Conservation (phyloP, 2,888 invertebrate species). For the Cephus spinipes region DNA sequence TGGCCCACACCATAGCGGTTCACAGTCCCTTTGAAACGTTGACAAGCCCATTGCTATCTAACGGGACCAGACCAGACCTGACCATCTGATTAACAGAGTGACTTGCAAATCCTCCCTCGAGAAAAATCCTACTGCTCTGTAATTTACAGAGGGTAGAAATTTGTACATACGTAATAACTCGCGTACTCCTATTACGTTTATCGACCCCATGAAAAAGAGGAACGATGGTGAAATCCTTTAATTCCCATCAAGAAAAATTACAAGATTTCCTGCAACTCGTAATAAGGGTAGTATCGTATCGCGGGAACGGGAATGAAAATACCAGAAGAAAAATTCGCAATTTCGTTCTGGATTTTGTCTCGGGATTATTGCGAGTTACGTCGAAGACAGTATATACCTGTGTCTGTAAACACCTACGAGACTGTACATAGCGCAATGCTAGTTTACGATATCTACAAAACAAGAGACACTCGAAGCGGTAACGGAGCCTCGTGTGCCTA, state of each 20-base stretch:
- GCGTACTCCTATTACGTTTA: neutral
- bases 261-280: neutral
- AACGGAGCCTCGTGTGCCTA: constrained; percentile 8
- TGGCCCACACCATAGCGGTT: neutral
- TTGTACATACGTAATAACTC: neutral
- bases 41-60: neutral
- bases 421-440: neutral
- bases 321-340: neutral
- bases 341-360: neutral
- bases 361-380: neutral
- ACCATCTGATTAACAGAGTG: neutral
- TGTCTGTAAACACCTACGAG: neutral
- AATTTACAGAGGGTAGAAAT: neutral
- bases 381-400: neutral
- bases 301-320: neutral
- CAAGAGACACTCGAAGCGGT: neutral
- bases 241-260: neutral
- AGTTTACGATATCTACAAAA: neutral
- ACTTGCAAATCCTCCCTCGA: neutral
- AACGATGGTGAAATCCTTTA: neutral
- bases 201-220: neutral
- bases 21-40: neutral
- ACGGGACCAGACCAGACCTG: neutral
- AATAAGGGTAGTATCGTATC: neutral
- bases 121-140: neutral